Evolutionary conservation across 2,797 vertebrate species (phyloP), one percentile per base, ranked within the genome.

Genomic region (Leuciscus waleckii): DNA sequence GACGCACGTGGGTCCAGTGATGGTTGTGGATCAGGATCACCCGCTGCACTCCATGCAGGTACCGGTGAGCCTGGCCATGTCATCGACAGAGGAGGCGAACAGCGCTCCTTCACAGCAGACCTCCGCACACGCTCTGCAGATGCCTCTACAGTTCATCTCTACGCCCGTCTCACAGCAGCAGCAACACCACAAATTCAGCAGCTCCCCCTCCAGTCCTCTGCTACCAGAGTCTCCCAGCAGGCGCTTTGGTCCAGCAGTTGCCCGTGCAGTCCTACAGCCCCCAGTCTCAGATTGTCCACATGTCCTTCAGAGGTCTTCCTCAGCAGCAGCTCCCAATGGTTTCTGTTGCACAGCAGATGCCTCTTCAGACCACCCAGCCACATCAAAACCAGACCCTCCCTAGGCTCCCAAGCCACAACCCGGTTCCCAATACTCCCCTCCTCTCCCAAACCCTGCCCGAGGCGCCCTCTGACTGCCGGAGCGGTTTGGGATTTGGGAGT

Each of bases 31-130:
- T 32, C 94, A 95, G 85, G 94, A 95, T 86, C 94, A 93, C 92
- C 97, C 95, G 89, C 96, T 98, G 83, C 93, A 94, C 37, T 91
- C 94, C 89, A 92, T 96, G 70, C 95, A 95, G 91, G 94, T 81
- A 7, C 84, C 85, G 0, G 68, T 85, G 81, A 93, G 93, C 13
- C 93, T 95, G 14, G 92, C 94, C 49, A 86, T 95, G 95, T 97
- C 96, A 92, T 95, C 96, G 87, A 95, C 96, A 54, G 89, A 94
- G 79, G 95, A 94, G 82, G 95, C 68, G 17, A 82, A 82, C 35
- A 29, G 26, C 1, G 58, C 58, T 49, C 94, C 92, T 88, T 92
- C 96, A 1, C 97, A 97, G 92, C 93, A 93, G 83, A 90, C 92
- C 76, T 92, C 86, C 0, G 79, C 90, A 86, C 93, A 94, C 23